Percentiles rank a stretch among this genome's conserved stretches.
Conservation (phyloP, 2,888 invertebrate genomes). For the Tyria jacobaeae region DNA sequence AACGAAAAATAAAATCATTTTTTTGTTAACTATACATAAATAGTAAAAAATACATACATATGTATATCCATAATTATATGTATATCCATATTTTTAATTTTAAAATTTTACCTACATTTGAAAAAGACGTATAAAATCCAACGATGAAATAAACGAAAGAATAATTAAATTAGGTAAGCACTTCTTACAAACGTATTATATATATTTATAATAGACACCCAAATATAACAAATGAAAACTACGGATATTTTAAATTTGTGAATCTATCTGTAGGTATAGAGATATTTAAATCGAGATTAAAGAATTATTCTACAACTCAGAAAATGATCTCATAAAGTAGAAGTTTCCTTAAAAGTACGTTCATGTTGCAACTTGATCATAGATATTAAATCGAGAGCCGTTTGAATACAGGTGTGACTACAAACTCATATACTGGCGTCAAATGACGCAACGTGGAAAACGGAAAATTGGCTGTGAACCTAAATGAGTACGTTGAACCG, state of each 20-base stretch:
- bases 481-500: slow-evolving; percentile 75
- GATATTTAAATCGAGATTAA: slow-evolving; percentile 26
- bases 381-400: slow-evolving; percentile 30
- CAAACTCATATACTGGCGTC: slow-evolving; percentile 45
- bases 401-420: slow-evolving; percentile 28
- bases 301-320: slow-evolving; percentile 32
- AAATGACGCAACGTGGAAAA: slow-evolving; percentile 68
- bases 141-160: too few species aligned
- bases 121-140: too few species aligned
- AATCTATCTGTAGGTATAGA: slow-evolving; percentile 4
- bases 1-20: neutral
- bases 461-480: slow-evolving; percentile 72
- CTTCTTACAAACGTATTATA: neutral
- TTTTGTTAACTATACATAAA: too few species aligned
- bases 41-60: neutral
- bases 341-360: slow-evolving; percentile 41
- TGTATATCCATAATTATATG: too few species aligned
- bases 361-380: slow-evolving; percentile 38
- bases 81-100: too few species aligned
- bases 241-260: neutral
- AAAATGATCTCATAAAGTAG: slow-evolving; percentile 36
- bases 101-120: too few species aligned
- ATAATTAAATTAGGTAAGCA: too few species aligned
- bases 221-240: neutral
- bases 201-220: neutral